Evolutionary conservation across 2,113 vertebrate genomes (phyloP).

Genomic region (Lophotis ruficrista): DNA sequence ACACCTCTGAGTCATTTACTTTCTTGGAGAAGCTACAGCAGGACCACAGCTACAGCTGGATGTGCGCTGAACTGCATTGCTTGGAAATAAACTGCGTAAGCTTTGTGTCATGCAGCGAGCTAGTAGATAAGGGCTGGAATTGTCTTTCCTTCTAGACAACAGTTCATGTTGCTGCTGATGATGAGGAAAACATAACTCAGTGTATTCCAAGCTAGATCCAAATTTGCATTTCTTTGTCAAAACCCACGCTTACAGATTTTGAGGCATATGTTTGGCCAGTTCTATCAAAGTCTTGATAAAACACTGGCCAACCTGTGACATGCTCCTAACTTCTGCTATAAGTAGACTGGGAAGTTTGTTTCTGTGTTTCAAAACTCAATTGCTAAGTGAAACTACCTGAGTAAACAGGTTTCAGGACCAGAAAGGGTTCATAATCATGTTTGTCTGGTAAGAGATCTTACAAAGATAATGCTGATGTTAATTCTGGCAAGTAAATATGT

Average conservation of each 20-base stretch:
- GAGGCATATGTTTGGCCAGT: not conserved
- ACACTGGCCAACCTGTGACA: not conserved
- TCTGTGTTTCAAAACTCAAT: not conserved
- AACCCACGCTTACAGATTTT: not conserved
- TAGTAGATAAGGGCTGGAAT: not conserved
- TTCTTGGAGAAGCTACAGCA: not conserved
- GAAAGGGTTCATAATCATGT: not conserved
- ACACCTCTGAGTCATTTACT: not conserved
- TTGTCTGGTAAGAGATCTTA: not conserved
- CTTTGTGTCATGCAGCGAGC: accelerated
- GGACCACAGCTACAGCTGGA: not conserved
- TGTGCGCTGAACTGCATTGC: not conserved
- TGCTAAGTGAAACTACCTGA: not conserved
- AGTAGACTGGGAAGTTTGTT: not conserved
- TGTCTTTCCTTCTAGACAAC: not conserved
- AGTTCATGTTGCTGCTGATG: not conserved
- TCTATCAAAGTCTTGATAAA: not conserved
- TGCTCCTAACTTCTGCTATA: not conserved
- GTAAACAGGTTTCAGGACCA: not conserved
- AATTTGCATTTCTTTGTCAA: not conserved
- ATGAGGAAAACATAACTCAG: not conserved
- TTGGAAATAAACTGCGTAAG: not conserved
- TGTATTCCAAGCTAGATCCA: not conserved
- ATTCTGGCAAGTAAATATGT: not conserved
- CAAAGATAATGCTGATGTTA: not conserved